Evolutionary conservation across 2,113 vertebrate species (phyloP).

Genomic region (Triplophysa tibetana): DNA sequence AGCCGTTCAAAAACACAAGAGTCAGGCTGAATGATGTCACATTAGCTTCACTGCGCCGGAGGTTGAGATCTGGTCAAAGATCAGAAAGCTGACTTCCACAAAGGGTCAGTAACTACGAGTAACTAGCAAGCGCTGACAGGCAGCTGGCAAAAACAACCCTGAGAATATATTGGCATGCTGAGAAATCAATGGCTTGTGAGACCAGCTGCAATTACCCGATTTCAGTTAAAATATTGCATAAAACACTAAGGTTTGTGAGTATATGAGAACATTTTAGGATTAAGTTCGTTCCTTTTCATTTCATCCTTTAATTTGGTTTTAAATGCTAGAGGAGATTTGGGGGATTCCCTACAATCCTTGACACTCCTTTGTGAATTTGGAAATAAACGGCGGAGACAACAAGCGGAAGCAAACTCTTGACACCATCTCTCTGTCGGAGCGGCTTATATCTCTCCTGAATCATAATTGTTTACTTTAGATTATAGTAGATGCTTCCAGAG

Average conservation of each 20-base stretch:
- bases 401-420: conserved; percentile 46
- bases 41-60: conserved; percentile 25
- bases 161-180: background rate
- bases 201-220: background rate
- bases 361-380: conserved; percentile 6
- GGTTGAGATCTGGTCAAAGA: conserved; percentile 12
- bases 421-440: conserved; percentile 40
- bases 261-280: background rate
- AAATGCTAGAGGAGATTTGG: background rate
- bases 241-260: background rate
- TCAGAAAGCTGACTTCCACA: conserved; percentile 25
- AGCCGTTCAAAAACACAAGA: background rate
- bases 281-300: too few relatives aligned
- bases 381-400: conserved; percentile 32
- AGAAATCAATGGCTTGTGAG: background rate
- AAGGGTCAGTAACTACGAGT: conserved; percentile 31
- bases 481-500: conserved; percentile 20
- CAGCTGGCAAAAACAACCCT: conserved; percentile 30
- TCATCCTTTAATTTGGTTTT: background rate
- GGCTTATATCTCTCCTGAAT: conserved; percentile 2
- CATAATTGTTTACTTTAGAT: conserved; percentile 39
- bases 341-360: conserved; percentile 14
- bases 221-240: background rate
- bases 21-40: background rate
- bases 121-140: conserved; percentile 43